Percentiles rank a stretch among this genome's conserved stretches.
These are phyloP conservation scores for Tyrophagus putrescentiae DNA, from an alignment of 1,140 invertebrate genomes.

Conservation along the genomic window DNA sequence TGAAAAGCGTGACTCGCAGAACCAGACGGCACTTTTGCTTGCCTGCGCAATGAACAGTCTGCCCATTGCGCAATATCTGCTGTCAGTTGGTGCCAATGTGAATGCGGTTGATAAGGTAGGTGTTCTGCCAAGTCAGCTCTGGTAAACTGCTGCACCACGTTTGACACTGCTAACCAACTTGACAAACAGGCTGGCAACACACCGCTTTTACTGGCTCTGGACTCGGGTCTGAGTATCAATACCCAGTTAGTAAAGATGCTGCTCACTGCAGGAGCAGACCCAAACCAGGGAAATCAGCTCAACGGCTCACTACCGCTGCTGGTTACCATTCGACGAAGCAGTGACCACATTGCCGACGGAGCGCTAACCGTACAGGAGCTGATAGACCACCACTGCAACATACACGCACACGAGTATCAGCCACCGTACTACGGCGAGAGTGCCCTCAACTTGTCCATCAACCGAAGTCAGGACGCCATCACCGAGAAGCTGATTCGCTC, in stretches of 20 bases:
- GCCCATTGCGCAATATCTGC: slow-evolving; percentile 88
- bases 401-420: slow-evolving; percentile 1
- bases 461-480: slow-evolving; percentile 15
- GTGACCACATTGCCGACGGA: slow-evolving; percentile 16
- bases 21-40: slow-evolving; percentile 44
- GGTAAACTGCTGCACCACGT: too few relatives aligned
- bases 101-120: slow-evolving; percentile 42
- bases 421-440: background rate
- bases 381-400: slow-evolving; percentile 17
- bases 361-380: background rate
- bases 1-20: slow-evolving; percentile 20
- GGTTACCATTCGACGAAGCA: slow-evolving; percentile 3
- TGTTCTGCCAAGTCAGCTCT: too few relatives aligned
- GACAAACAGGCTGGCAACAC: too few relatives aligned
- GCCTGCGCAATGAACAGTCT: slow-evolving; percentile 95
- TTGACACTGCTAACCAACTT: too few relatives aligned
- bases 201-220: slow-evolving; percentile 69
- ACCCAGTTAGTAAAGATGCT: slow-evolving; percentile 79
- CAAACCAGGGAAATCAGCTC: slow-evolving; percentile 79
- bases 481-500: slow-evolving; percentile 19
- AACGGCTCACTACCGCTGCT: slow-evolving; percentile 48
- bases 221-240: slow-evolving; percentile 84
- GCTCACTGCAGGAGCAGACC: slow-evolving; percentile 79
- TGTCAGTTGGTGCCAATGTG: slow-evolving; percentile 81
- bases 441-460: slow-evolving; percentile 18